A percentile compares a stretch with the other conserved stretches of the same genome.
Evolutionary conservation across 2,888 invertebrate species (phyloP).

Genomic region (Aricia artaxerxes): DNA sequence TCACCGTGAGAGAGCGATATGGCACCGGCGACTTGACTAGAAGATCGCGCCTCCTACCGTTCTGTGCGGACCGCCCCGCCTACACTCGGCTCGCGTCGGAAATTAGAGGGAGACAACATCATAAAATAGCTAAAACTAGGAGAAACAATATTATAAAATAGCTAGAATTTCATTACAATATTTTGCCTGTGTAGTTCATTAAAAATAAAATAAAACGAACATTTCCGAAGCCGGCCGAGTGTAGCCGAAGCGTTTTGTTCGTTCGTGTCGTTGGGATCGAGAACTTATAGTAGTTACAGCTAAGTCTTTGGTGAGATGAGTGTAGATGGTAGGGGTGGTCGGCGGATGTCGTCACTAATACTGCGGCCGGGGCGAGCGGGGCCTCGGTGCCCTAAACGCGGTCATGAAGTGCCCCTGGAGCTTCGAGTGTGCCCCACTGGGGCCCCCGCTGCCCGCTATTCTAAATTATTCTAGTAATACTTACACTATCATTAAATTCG

Average conservation of each 20-base stretch:
- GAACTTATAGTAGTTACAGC: slow-evolving; percentile 33
- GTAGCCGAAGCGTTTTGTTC: slow-evolving; percentile 19
- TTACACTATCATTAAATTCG: slow-evolving; percentile 14
- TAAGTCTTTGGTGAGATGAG: slow-evolving; percentile 75
- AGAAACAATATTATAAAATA: background rate
- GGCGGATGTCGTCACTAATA: slow-evolving; percentile 38
- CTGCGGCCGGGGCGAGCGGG: background rate
- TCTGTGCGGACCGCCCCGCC: slow-evolving; percentile 7
- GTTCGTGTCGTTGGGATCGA: slow-evolving; percentile 30
- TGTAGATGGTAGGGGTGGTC: slow-evolving; percentile 54
- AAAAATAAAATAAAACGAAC: background rate
- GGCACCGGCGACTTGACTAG: slow-evolving; percentile 73
- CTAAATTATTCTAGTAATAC: slow-evolving; percentile 21
- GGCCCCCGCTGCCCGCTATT: background rate
- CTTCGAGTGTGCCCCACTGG: background rate
- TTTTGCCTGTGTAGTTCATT: background rate
- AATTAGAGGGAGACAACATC: background rate
- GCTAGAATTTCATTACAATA: background rate
- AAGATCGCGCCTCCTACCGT: slow-evolving; percentile 42
- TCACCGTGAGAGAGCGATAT: slow-evolving; percentile 58
- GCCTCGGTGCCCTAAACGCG: background rate
- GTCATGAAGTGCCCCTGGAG: background rate
- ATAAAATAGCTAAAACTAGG: background rate
- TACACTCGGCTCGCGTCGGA: slow-evolving; percentile 9
- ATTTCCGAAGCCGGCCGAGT: background rate